Base-by-base conservation (phyloP, 2,888 invertebrate genomes). In the Bugula neritina region DNA sequence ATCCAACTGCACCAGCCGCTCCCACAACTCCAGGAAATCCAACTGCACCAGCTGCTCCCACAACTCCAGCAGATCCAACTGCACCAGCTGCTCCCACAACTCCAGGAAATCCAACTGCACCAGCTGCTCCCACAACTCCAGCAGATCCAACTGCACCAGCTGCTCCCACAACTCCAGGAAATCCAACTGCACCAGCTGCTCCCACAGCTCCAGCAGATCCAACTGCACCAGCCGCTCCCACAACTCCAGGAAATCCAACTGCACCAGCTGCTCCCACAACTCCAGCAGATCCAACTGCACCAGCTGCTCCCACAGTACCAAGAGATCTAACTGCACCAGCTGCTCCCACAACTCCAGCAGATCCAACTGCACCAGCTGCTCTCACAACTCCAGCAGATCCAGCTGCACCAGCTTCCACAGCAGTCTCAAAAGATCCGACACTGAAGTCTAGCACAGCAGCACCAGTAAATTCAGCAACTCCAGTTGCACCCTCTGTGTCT, bases 211-310 rank as follows among this genome's bases (percentile, higher is more conserved):
- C 23, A 27, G 69, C 27, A 27, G 31, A 13, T 10, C 17, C 27
- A 69, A n/a, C 69, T 25, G n/a, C 69, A 10, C 25, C 31, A 34
- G 69, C 31, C 3, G 31, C 23, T 23, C 25, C 27, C 3, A n/a
- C 69, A 34, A 25, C 27, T 5, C 5, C 69, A 69, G 25, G 10
- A 69, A 29, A 3, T 25, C n/a, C 35, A 69, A n/a, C 23, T 10
- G 69, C n/a, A 69, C 3, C 69, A n/a, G 35, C 5, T 10, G n/a
- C 69, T 5, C 5, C 69, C 10, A 29, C n/a, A 69, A n/a, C 69
- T 23, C 13, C 69, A 27, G 35, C 5, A 27, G 31, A 13, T 5
- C 10, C 17, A 69, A 29, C 69, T 25, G 31, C 69, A 69, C 25
- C 31, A 69, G 69, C 29, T 25, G n/a, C 23, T 17, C 3, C 27